Conservation (phyloP, 2,797 vertebrate genomes). For the Eulemur mongoz region DNA sequence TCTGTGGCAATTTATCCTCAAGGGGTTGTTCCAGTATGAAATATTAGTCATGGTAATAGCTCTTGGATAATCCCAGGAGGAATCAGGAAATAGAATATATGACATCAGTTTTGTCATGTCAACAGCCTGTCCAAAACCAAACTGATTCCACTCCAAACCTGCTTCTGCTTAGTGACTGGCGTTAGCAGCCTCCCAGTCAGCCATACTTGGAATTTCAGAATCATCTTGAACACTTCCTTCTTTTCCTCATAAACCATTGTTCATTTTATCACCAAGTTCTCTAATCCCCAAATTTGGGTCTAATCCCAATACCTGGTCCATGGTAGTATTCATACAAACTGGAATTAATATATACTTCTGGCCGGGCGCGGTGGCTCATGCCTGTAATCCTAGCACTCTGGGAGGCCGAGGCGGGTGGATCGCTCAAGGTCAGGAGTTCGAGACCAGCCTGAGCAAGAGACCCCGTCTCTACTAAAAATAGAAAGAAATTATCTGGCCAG, state of each 20-base stretch:
- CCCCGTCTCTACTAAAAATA: too few relatives aligned
- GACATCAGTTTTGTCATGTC: constrained; percentile 5
- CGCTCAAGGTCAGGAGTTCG: too few relatives aligned
- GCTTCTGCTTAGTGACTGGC: background rate
- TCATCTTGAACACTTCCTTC: background rate
- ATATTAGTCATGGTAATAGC: constrained; percentile 48
- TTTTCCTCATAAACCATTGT: background rate
- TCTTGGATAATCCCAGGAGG: constrained; percentile 7
- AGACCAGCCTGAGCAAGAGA: too few relatives aligned
- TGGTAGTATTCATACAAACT: background rate
- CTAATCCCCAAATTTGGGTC: background rate
- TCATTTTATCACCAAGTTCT: background rate
- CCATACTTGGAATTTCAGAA: background rate
- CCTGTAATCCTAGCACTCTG: too few relatives aligned
- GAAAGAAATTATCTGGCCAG: too few relatives aligned
- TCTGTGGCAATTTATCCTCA: constrained; percentile 42
- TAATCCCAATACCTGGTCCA: background rate
- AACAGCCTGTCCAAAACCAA: background rate
- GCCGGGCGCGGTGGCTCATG: too few relatives aligned
- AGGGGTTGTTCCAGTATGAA: background rate
- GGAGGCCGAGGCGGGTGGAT: too few relatives aligned
- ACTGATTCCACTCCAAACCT: background rate
- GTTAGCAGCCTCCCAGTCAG: background rate
- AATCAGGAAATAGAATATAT: constrained; percentile 55
- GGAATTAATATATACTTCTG: background rate